Evolutionary conservation across 2,113 vertebrate species (phyloP).

Genomic region (Actenoides lindsayi): DNA sequence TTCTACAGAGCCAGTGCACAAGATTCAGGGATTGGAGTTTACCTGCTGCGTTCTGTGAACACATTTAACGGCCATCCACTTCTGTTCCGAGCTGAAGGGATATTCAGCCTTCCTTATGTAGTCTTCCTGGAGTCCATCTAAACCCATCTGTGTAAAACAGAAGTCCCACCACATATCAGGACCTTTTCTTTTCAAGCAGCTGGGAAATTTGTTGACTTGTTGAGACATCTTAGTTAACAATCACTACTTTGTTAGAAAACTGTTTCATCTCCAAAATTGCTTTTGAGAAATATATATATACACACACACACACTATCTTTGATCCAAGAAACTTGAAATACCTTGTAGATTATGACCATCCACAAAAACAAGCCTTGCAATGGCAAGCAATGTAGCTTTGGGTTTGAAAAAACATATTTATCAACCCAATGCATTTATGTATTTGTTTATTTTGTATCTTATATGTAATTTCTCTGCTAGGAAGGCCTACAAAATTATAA

Average conservation of each 20-base stretch:
- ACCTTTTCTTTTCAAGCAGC: background rate
- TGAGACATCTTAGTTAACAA: background rate
- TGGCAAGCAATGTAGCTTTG: background rate
- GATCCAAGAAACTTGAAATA: background rate
- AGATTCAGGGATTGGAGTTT: background rate
- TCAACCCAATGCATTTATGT: background rate
- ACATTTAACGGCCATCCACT: constrained; percentile 97
- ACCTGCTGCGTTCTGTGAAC: constrained; percentile 94
- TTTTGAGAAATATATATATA: background rate
- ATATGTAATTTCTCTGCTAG: background rate
- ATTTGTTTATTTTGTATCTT: background rate
- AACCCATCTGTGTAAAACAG: constrained; percentile 85
- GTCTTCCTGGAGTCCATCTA: constrained; percentile 90
- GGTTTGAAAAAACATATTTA: background rate
- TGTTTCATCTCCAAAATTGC: background rate
- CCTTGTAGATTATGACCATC: background rate
- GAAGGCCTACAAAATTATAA: background rate
- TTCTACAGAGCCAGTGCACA: background rate
- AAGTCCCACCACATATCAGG: background rate
- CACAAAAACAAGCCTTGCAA: background rate
- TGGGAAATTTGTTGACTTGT: background rate
- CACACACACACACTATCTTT: background rate
- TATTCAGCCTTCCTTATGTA: constrained; percentile 90
- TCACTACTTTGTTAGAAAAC: background rate
- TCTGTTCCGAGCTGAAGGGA: constrained; percentile 96